Base-by-base conservation (phyloP, 2,797 vertebrate species). In the Notamacropus eugenii region DNA sequence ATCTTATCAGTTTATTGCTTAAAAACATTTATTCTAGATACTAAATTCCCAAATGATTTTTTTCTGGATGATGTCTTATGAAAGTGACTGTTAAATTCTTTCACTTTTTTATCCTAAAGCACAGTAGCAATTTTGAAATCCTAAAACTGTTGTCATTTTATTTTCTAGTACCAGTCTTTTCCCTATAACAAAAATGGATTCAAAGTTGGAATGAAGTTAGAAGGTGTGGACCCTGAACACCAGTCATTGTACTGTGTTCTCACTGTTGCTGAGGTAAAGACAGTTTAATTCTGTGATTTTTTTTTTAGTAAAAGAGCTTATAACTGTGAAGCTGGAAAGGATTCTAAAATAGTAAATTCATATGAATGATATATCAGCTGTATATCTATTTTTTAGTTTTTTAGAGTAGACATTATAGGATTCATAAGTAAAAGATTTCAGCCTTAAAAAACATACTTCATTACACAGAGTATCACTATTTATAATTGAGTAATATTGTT, bases 101-200 rank as follows among this genome's bases (percentile, higher is more conserved):
- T 93, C 11, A 31, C 91, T 92, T 40, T 54, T 92, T 94, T 92
- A 93, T 90, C 56, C n/a, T 62, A 40, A 90, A 14, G 4, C n/a
- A 54, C 31, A 52, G 19, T 28, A 52, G 54, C 92, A 34, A 12
- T 62, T 31, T 57, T 56, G 28, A 96, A 90, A 87, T 55, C 31
- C 1, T 97, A 93, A 98, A 92, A 28, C 29, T 91, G 8, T 90
- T 92, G 14, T 94, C 6, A 2, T 34, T 97, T 98, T 98, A 93
- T 74, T 12, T 98, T 98, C 54, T 93, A 99, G 99, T 99, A 99
- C 97, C 99, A 99, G 12, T 99, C 99, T 31, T 99, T 99, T 55
- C 99, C 99, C 0, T 99, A 99, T 96, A 99, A 98, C 96, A 99
- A 99, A 98, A 99, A 99, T 0, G 99, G 99, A 54, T 99, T 99